Evolutionary conservation across 53 echinoderm and acorn worm species (phyloP).

Genomic region (Pentamera pediparva): DNA sequence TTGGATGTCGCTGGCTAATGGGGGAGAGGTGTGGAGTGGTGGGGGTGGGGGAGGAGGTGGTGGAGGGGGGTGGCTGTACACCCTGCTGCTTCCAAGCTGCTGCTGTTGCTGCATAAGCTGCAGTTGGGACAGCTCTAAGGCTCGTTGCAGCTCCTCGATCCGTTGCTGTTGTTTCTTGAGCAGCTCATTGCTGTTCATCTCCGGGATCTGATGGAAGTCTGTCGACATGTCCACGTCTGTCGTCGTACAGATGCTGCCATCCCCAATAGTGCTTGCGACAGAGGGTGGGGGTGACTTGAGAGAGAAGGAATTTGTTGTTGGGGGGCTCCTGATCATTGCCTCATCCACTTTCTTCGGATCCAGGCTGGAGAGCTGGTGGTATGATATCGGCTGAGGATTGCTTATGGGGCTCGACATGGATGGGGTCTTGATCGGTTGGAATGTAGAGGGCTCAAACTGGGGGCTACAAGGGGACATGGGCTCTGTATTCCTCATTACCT

Average conservation of each 20-base stretch:
- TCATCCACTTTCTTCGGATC: constrained; percentile 18
- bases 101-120: constrained; percentile 64
- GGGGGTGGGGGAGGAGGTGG: constrained; percentile 60
- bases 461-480: constrained; percentile 96
- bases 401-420: constrained; percentile 31
- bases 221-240: constrained; percentile 73
- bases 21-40: constrained; percentile 21
- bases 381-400: not conserved
- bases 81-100: not conserved
- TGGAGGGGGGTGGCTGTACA: constrained; percentile 46
- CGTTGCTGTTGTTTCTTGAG: constrained; percentile 77
- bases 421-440: constrained; percentile 52
- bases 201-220: not conserved
- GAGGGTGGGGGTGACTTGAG: constrained; percentile 44
- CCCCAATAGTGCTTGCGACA: constrained; percentile 20
- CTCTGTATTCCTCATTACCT: constrained; percentile 56
- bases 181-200: constrained; percentile 52
- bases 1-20: not conserved
- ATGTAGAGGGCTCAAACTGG: constrained; percentile 85
- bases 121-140: constrained; percentile 72
- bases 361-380: not conserved
- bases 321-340: constrained; percentile 16
- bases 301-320: constrained; percentile 17
- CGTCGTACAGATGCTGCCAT: constrained; percentile 35
- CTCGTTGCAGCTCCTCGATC: constrained; percentile 84